Percentiles rank a stretch among this genome's conserved stretches.
Conservation (phyloP, 2,113 vertebrate genomes). For the Leptobrachium ailaonicum region DNA sequence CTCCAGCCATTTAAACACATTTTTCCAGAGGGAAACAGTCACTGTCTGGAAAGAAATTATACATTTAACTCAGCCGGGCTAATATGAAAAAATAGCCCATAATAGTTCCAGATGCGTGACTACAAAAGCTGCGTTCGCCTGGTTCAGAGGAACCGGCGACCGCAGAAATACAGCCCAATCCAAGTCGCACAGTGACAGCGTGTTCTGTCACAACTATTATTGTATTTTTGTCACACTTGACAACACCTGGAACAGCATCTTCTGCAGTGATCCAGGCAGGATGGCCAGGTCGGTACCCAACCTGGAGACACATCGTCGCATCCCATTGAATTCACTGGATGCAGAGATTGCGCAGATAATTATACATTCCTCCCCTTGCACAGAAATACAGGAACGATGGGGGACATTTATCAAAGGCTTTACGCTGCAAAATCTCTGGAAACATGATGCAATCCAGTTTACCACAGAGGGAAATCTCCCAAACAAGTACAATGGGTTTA, state of each 20-base stretch:
- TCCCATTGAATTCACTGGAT: conserved; percentile 22
- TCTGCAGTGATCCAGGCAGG: conserved; percentile 39
- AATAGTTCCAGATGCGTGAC: too few species aligned
- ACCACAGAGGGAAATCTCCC: conserved; percentile 5
- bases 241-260: conserved; percentile 9
- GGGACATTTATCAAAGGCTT: conserved; percentile 26
- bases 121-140: too few species aligned
- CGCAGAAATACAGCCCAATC: too few species aligned
- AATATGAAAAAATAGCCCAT: too few species aligned
- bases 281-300: conserved; percentile 37
- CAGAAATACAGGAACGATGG: conserved; percentile 17
- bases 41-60: too few species aligned
- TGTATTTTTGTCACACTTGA: too few species aligned
- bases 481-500: conserved; percentile 11
- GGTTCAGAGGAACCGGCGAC: too few species aligned
- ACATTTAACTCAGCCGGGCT: too few species aligned
- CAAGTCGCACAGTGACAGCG: too few species aligned
- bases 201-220: too few species aligned
- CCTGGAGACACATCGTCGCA: conserved; percentile 29
- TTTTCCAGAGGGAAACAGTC: too few species aligned
- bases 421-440: conserved; percentile 6
- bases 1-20: too few species aligned
- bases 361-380: conserved; percentile 17
- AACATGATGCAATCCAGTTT: conserved; percentile 14
- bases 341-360: conserved; percentile 38